Evolutionary conservation across 2,888 invertebrate genomes (phyloP).

Genomic region (Chalcosyrphus nemorum): DNA sequence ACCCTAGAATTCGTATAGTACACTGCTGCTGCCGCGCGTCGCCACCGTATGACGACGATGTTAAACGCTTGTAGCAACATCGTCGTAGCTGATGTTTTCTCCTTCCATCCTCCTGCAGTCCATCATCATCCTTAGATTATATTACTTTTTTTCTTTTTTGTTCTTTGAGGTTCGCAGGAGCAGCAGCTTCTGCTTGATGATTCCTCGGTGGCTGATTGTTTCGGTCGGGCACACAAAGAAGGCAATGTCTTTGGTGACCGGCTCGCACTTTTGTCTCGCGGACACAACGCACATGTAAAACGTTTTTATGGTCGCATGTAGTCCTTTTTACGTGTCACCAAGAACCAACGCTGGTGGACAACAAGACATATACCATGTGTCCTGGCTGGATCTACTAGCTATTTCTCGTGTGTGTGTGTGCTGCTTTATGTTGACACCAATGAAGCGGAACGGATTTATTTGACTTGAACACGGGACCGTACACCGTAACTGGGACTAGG

Average conservation of each 20-base stretch:
- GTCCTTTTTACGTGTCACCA: constrained; percentile 45
- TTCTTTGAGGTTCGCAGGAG: background rate
- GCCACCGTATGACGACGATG: constrained; percentile 40
- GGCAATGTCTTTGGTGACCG: constrained; percentile 10
- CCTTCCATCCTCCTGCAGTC: background rate
- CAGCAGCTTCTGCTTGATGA: constrained; percentile 47
- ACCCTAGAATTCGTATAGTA: constrained; percentile 30
- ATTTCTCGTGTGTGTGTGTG: constrained; percentile 13
- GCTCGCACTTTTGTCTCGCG: constrained; percentile 60
- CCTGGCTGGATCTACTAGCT: constrained; percentile 40
- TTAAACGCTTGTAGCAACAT: constrained; percentile 45
- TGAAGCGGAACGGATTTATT: constrained; percentile 70
- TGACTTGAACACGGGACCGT: constrained; percentile 34
- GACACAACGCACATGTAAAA: constrained; percentile 62
- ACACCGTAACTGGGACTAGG: constrained; percentile 9
- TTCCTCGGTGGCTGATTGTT: constrained; percentile 66
- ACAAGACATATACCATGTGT: constrained; percentile 1
- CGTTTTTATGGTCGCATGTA: constrained; percentile 61
- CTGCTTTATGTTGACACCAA: constrained; percentile 70
- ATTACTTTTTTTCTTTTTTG: background rate
- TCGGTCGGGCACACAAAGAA: constrained; percentile 4
- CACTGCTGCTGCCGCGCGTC: background rate
- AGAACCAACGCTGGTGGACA: background rate
- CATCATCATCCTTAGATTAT: constrained; percentile 39
- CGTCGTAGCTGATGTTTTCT: constrained; percentile 12